A percentile compares a stretch with the other conserved stretches of the same genome.
These are phyloP conservation scores for Xestoiulus laeticollis DNA, from an alignment of 2,888 invertebrate genomes.

Conservation along the genomic window DNA sequence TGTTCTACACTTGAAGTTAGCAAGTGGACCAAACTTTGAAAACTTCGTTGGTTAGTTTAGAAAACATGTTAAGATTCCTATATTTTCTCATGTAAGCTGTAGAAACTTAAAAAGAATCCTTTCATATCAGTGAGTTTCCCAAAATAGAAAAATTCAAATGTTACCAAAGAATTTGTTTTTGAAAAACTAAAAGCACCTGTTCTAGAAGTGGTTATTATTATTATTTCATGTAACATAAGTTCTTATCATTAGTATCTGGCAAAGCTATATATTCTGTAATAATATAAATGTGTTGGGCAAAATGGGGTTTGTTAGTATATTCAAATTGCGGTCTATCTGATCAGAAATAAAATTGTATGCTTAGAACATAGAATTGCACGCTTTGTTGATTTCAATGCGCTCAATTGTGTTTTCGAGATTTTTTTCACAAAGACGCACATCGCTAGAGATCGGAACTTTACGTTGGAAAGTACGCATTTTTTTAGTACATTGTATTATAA, in stretches of 20 bases:
- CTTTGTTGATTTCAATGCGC: background rate
- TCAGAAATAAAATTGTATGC: slow-evolving; percentile 36
- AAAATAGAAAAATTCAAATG: background rate
- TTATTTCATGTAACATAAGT: background rate
- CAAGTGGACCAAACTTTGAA: background rate
- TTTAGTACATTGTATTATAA: slow-evolving; percentile 60
- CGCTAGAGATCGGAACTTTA: background rate
- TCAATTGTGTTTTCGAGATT: background rate
- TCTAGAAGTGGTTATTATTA: slow-evolving; percentile 34
- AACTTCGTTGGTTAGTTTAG: background rate
- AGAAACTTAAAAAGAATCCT: background rate
- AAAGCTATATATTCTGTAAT: slow-evolving; percentile 43
- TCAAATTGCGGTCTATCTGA: background rate
- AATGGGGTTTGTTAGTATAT: background rate
- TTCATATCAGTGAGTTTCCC: background rate
- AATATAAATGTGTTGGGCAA: slow-evolving; percentile 23
- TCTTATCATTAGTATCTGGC: background rate
- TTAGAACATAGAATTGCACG: background rate
- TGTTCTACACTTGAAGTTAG: background rate
- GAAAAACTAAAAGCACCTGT: background rate
- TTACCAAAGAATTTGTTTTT: background rate
- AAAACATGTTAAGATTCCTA: background rate
- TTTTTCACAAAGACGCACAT: too few relatives aligned
- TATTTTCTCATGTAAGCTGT: background rate
- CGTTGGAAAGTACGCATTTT: background rate